phyloP scores from a whole-genome alignment of 2,888 invertebrate species.

The Drosophila melanosoma region DNA sequence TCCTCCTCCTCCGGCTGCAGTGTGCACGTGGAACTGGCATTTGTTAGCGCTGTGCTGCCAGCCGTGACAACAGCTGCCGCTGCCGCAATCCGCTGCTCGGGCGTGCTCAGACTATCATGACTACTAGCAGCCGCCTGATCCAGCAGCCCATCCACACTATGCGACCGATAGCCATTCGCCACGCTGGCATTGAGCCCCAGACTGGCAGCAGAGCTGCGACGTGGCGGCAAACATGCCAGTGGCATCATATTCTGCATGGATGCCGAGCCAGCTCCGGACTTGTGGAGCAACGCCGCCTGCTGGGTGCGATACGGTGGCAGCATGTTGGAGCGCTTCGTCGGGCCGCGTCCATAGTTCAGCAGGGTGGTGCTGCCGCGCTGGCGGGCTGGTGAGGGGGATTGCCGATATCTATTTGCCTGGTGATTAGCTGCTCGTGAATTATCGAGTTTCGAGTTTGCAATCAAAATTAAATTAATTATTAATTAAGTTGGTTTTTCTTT shows the following conservation, averaged over 20 bases:
- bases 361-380: conserved; percentile 85
- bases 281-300: conserved; percentile 68
- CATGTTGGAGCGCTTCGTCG: conserved; percentile 78
- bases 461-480: conserved; percentile 84
- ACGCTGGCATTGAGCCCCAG: conserved; percentile 65
- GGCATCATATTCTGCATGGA: conserved; percentile 82
- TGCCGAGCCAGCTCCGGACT: conserved; percentile 62
- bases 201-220: conserved; percentile 83
- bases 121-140: conserved; percentile 82
- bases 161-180: conserved; percentile 85
- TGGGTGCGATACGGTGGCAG: conserved; percentile 83
- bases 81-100: conserved; percentile 79
- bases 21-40: conserved; percentile 81
- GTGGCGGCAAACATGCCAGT: conserved; percentile 74
- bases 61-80: conserved; percentile 80
- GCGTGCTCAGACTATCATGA: conserved; percentile 57
- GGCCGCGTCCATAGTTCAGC: conserved; percentile 71
- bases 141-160: conserved; percentile 88
- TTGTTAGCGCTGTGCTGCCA: conserved; percentile 80
- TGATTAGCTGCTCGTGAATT: conserved; percentile 84
- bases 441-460: conserved; percentile 77
- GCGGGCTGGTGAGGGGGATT: conserved; percentile 88
- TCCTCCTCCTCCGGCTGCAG: conserved; percentile 73
- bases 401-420: conserved; percentile 87
- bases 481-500: conserved; percentile 47